These are phyloP conservation scores for Syncerus caffer DNA, from an alignment of 2,797 vertebrate genomes.

Conservation along the genomic window DNA sequence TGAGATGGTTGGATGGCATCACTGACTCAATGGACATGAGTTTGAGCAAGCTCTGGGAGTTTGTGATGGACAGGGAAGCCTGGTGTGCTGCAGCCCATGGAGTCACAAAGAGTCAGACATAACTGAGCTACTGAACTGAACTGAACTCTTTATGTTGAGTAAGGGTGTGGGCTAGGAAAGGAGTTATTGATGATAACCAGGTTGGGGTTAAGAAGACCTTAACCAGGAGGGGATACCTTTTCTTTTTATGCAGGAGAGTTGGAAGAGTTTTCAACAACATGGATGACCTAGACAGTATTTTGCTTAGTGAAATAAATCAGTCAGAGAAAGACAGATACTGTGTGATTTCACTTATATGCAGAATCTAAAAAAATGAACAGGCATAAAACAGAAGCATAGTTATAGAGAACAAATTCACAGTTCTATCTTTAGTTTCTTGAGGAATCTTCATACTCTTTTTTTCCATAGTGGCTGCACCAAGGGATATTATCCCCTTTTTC, in stretches of 20 bases:
- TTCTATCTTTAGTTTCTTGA: neutral
- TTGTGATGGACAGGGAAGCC: neutral
- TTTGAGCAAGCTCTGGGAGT: neutral
- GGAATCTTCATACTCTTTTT: neutral
- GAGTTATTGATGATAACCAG: neutral
- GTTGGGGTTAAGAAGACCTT: neutral
- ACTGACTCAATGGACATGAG: neutral
- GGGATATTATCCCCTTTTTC: neutral
- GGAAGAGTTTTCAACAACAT: neutral
- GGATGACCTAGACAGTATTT: neutral
- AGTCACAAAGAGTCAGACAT: neutral
- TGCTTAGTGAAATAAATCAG: neutral
- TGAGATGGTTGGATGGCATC: neutral
- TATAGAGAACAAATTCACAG: neutral
- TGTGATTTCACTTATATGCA: neutral
- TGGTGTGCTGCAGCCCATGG: neutral
- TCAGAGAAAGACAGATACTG: neutral
- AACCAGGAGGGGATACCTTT: neutral
- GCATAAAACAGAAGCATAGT: neutral
- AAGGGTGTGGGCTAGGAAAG: neutral
- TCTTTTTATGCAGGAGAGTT: neutral
- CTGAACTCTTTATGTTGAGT: neutral
- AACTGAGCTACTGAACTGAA: neutral
- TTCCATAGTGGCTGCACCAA: neutral
- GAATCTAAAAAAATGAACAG: neutral